Evolutionary conservation across 2,113 vertebrate genomes (phyloP).

Genomic region (Epinephelus moara): DNA sequence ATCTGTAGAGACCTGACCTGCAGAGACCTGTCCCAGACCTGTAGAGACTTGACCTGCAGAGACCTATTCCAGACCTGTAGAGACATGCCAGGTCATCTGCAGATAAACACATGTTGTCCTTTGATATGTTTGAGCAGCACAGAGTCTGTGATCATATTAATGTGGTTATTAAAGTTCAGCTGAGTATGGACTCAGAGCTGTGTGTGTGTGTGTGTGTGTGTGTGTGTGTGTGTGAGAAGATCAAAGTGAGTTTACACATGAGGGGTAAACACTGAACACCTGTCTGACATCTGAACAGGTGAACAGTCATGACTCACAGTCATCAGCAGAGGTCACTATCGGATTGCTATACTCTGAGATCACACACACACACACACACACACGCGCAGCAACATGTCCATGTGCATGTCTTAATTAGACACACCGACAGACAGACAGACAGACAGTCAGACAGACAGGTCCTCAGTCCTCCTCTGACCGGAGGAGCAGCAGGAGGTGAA

Average conservation of each 20-base stretch:
- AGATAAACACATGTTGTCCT: too few relatives aligned
- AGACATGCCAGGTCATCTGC: too few relatives aligned
- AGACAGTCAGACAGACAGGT: not conserved
- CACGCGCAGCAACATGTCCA: too few relatives aligned
- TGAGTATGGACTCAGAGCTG: too few relatives aligned
- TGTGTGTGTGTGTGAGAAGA: not conserved
- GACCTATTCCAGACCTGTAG: too few relatives aligned
- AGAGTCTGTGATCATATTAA: too few relatives aligned
- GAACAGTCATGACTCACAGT: not conserved
- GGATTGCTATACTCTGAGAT: not conserved
- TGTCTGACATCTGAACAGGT: constrained; percentile 24
- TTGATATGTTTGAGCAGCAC: too few relatives aligned
- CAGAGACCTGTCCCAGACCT: too few relatives aligned
- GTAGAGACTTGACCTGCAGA: too few relatives aligned
- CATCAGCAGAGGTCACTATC: constrained; percentile 8
- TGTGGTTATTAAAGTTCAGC: too few relatives aligned
- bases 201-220: too few relatives aligned
- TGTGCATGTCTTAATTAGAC: constrained; percentile 3
- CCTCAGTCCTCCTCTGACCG: not conserved
- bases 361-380: not conserved
- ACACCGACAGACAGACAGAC: not conserved
- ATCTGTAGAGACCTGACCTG: too few relatives aligned
- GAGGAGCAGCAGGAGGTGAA: constrained; percentile 19
- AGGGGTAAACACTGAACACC: constrained; percentile 29
- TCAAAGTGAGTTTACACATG: constrained; percentile 34